These are phyloP conservation scores for Heteromormyrus szaboi DNA, from an alignment of 2,797 vertebrate genomes.

Conservation along the genomic window DNA sequence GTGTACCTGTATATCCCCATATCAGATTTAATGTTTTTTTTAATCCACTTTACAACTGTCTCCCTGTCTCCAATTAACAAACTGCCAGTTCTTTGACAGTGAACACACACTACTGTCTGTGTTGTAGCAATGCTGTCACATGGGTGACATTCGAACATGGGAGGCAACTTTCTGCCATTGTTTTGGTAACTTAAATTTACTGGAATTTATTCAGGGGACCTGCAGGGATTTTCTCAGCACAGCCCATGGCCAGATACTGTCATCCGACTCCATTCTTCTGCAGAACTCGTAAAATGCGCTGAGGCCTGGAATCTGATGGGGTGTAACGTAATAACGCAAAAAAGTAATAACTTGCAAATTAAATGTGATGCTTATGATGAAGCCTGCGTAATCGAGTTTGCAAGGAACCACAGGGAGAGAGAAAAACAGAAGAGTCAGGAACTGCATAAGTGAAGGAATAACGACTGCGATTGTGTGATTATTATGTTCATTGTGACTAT, in stretches of 20 bases:
- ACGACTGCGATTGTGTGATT: not conserved
- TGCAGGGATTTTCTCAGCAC: not conserved
- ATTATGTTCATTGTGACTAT: not conserved
- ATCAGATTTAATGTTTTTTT: not conserved
- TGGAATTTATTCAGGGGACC: not conserved
- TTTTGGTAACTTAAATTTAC: not conserved
- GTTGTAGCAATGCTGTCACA: not conserved
- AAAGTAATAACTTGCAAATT: slow-evolving; percentile 12
- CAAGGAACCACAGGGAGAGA: not conserved
- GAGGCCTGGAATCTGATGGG: not conserved
- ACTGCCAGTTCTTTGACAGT: not conserved
- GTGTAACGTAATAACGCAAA: slow-evolving; percentile 34
- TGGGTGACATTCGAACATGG: not conserved
- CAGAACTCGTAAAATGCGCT: slow-evolving; percentile 8
- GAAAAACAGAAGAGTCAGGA: not conserved
- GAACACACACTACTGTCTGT: not conserved
- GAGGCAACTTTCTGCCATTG: not conserved
- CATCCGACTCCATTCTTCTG: not conserved
- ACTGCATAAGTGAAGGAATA: not conserved
- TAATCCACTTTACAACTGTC: not conserved
- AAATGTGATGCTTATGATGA: not conserved
- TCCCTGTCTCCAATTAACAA: not conserved
- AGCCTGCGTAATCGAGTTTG: slow-evolving; percentile 18
- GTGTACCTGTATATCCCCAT: not conserved
- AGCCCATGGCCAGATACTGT: not conserved